A percentile compares a stretch with the other conserved stretches of the same genome.
phyloP scores from a whole-genome alignment of 2,888 invertebrate species.

The Torymus aiolomorphi region DNA sequence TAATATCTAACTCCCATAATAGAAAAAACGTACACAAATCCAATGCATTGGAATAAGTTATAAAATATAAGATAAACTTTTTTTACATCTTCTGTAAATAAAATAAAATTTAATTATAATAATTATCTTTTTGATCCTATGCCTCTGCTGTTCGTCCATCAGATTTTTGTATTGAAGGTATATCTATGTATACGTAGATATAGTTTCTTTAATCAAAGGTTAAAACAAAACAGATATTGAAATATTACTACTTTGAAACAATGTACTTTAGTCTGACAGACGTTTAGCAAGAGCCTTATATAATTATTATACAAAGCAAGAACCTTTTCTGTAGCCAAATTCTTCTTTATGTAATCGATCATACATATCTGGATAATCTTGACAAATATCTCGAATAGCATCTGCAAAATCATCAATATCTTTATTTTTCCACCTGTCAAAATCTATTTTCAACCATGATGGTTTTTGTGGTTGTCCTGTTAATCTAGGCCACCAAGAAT shows the following conservation, averaged over 20 bases:
- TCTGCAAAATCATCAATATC: conserved; percentile 81
- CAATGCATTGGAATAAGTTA: conserved; percentile 92
- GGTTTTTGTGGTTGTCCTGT: conserved; percentile 89
- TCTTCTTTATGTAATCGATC: conserved; percentile 85
- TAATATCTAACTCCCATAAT: conserved; percentile 86
- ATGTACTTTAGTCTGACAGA: too few relatives aligned
- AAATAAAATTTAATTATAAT: conserved; percentile 20
- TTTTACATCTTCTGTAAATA: conserved; percentile 83
- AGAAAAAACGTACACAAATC: conserved; percentile 85
- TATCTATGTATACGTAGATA: too few relatives aligned
- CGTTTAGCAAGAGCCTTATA: too few relatives aligned
- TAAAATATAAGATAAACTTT: conserved; percentile 92
- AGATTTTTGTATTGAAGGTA: too few relatives aligned
- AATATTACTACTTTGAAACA: too few relatives aligned
- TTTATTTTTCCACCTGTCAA: conserved; percentile 91
- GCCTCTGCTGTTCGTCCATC: too few relatives aligned
- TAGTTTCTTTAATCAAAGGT: too few relatives aligned
- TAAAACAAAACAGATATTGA: too few relatives aligned
- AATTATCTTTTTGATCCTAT: too few relatives aligned
- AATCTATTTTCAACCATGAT: conserved; percentile 95
- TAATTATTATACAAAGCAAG: conserved; percentile 10
- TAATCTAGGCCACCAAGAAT: conserved; percentile 90
- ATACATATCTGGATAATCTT: conserved; percentile 87
- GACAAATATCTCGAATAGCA: conserved; percentile 82
- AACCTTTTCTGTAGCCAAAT: conserved; percentile 86